A percentile compares a stretch with the other conserved stretches of the same genome.
Evolutionary conservation across 2,797 vertebrate species (phyloP).

Genomic region (Borostomias antarcticus): DNA sequence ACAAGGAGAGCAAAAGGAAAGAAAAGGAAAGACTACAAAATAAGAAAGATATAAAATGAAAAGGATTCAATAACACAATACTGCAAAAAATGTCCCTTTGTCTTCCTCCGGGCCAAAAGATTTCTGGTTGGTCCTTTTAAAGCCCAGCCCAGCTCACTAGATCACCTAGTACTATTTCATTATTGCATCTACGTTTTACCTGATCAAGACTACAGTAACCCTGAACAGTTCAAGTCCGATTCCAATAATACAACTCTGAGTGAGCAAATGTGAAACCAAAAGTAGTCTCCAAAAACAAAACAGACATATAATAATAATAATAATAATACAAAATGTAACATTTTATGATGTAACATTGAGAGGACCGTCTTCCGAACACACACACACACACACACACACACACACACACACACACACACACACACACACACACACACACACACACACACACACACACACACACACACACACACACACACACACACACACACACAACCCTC

Average conservation of each 20-base stretch:
- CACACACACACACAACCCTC: slow-evolving; percentile 21
- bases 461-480: slow-evolving; percentile 14
- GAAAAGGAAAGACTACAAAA: slow-evolving; percentile 14
- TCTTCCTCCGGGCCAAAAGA: slow-evolving; percentile 37
- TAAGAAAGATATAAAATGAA: slow-evolving; percentile 35
- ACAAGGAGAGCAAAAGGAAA: slow-evolving; percentile 5
- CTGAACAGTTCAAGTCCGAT: slow-evolving; percentile 40
- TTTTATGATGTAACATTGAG: slow-evolving; percentile 42
- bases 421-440: no score
- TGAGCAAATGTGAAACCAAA: slow-evolving; percentile 16
- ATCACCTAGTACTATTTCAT: slow-evolving; percentile 27
- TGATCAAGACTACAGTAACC: slow-evolving; percentile 41
- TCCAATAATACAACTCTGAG: slow-evolving; percentile 30
- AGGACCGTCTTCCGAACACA: slow-evolving; percentile 29
- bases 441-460: no score
- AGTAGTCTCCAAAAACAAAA: slow-evolving; percentile 19
- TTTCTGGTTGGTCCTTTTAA: slow-evolving; percentile 63
- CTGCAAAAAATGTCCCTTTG: slow-evolving; percentile 64
- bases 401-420: slow-evolving; percentile 8
- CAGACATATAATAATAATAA: slow-evolving; percentile 4
- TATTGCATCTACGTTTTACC: slow-evolving; percentile 31
- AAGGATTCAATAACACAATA: slow-evolving; percentile 46
- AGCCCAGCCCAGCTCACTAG: slow-evolving; percentile 37
- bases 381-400: slow-evolving; percentile 14
- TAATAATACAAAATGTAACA: slow-evolving; percentile 41